phyloP scores from a whole-genome alignment of 2,113 vertebrate genomes.

The Cyprinodon brontotheroides region DNA sequence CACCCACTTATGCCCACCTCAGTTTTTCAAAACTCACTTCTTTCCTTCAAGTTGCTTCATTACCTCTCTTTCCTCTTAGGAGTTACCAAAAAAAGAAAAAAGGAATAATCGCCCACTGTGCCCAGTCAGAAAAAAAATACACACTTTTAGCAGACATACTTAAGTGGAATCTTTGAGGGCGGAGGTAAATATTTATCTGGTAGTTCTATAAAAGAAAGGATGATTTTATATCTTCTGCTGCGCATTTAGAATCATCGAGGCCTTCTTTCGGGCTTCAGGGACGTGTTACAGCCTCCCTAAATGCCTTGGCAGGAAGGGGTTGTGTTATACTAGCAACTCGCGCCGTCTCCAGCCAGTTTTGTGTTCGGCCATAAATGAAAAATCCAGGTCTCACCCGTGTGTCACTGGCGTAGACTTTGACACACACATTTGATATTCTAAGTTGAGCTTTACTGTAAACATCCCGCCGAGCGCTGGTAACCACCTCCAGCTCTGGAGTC shows the following conservation, averaged over 20 bases:
- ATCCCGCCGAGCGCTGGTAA: constrained; percentile 67
- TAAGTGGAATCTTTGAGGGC: constrained; percentile 63
- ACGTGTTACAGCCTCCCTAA: constrained; percentile 68
- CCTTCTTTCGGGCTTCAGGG: constrained; percentile 44
- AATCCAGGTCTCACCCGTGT: constrained; percentile 62
- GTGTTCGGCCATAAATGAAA: constrained; percentile 70
- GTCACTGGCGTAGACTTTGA: constrained; percentile 48
- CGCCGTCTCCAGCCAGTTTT: constrained; percentile 68
- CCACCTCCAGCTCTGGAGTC: constrained; percentile 75
- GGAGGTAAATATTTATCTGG: constrained; percentile 76
- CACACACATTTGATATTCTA: constrained; percentile 51
- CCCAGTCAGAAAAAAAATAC: constrained; percentile 46
- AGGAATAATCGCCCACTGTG: constrained; percentile 52
- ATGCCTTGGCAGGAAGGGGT: constrained; percentile 59
- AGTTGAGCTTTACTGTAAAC: constrained; percentile 73
- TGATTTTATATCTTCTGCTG: constrained; percentile 55
- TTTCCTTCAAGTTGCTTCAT: constrained; percentile 56
- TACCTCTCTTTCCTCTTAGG: constrained; percentile 58
- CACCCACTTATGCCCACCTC: constrained; percentile 72
- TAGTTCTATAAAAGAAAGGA: constrained; percentile 51
- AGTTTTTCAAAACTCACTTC: constrained; percentile 66
- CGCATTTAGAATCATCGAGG: constrained; percentile 58
- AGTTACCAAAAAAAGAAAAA: constrained; percentile 23
- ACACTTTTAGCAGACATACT: constrained; percentile 59
- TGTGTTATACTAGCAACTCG: constrained; percentile 66